A percentile compares a stretch with the other conserved stretches of the same genome.
phyloP scores from a whole-genome alignment of 2,113 vertebrate genomes.

The Halcyon senegalensis region DNA sequence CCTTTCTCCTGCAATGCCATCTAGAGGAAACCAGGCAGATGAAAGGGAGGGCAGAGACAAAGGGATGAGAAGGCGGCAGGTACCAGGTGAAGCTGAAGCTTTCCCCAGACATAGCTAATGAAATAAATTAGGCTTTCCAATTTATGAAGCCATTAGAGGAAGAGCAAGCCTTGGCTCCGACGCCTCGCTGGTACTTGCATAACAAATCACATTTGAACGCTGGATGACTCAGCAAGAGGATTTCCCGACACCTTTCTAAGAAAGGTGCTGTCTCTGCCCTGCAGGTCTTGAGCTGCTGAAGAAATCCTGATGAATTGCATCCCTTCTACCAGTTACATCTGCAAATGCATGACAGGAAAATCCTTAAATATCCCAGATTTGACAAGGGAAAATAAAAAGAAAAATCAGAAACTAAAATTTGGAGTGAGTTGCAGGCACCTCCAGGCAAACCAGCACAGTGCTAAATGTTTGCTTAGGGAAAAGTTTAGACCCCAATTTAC shows the following conservation, averaged over 20 bases:
- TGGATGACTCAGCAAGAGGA: not conserved
- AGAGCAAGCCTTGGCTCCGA: not conserved
- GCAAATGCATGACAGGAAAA: fast-evolving
- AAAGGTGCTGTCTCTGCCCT: fast-evolving
- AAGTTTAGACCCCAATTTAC: not conserved
- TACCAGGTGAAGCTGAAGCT: fast-evolving
- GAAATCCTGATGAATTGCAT: not conserved
- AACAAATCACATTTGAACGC: not conserved
- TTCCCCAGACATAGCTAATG: not conserved
- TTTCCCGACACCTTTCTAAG: not conserved
- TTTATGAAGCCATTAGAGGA: not conserved
- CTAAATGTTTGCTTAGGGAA: not conserved
- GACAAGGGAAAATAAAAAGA: not conserved
- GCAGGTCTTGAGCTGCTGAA: not conserved
- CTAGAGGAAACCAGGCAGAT: conserved; percentile 46
- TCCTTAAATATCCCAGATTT: not conserved
- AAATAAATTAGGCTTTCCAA: not conserved
- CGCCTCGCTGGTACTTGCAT: not conserved
- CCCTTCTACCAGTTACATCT: not conserved
- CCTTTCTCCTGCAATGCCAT: conserved; percentile 65
- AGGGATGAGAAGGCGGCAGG: not conserved
- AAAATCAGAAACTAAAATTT: not conserved
- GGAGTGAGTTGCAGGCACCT: fast-evolving
- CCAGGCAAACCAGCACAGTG: not conserved
- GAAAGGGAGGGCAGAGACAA: not conserved